Percentiles rank a stretch among this genome's conserved stretches.
phyloP scores from a whole-genome alignment of 2,888 invertebrate species.

The Apamea epomidion region DNA sequence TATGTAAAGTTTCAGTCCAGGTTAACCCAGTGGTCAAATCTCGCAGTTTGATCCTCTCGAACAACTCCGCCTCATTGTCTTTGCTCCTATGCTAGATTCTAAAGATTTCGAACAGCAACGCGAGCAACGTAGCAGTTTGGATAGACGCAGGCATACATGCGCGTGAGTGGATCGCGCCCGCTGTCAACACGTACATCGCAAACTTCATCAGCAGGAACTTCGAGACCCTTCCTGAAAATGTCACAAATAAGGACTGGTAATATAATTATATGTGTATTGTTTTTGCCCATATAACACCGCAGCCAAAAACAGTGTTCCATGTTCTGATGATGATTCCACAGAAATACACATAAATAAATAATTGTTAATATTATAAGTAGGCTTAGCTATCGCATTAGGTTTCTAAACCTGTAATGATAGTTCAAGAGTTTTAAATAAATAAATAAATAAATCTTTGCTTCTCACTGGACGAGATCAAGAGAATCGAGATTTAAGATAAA shows the following conservation, averaged over 20 bases:
- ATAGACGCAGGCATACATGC: slow-evolving; percentile 96
- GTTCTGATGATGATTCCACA: background rate
- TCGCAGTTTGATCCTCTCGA: background rate
- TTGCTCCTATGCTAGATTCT: slow-evolving; percentile 74
- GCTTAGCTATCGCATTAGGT: no score
- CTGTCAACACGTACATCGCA: slow-evolving; percentile 94
- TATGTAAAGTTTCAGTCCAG: background rate
- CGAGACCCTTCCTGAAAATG: slow-evolving; percentile 90
- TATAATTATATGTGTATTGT: slow-evolving; percentile 32
- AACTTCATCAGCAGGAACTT: slow-evolving; percentile 93
- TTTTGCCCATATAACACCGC: background rate
- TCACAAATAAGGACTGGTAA: slow-evolving; percentile 96
- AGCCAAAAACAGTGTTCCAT: background rate
- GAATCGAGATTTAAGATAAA: background rate
- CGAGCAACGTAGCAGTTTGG: slow-evolving; percentile 92
- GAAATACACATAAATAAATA: background rate
- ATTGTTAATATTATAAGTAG: no score
- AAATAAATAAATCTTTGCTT: background rate
- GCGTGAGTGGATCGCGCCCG: slow-evolving; percentile 97
- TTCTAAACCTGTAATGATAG: no score
- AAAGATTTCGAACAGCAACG: slow-evolving; percentile 93
- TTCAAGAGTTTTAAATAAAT: no score
- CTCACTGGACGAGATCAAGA: background rate
- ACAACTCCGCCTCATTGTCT: background rate
- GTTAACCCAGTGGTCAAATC: background rate